Base-by-base conservation (phyloP, 2,113 vertebrate species). In the Corydoras maculifer region DNA sequence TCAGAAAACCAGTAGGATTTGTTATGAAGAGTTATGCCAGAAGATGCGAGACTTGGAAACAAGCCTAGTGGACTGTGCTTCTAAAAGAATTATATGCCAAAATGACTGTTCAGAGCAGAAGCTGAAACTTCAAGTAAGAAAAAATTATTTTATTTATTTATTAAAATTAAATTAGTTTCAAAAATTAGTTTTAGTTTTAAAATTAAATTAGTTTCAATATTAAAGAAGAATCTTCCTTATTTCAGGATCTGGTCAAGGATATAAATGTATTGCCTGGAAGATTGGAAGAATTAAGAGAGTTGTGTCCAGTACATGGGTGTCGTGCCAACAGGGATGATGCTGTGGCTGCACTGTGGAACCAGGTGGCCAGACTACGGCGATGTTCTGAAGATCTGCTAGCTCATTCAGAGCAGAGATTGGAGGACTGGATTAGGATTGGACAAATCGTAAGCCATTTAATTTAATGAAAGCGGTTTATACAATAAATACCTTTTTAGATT, bases 361-460 rank as follows among this genome's bases (percentile, higher is more conserved):
- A 84, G 1, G 84, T 92, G 70, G 79, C 87, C 32, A 65, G 70
- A 60, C 79, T 94, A 15, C 84, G 86, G 0, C 84, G 87, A 31
- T 80, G 82, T 9, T 83, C 84, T 0, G 82, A 63, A 62, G 84
- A 86, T 31, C 88, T 93, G 84, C 85, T 84, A 14, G 60, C 81
- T 9, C 88, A 86, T 63, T 87, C 88, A 9, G 84, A 86, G 43
- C 88, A 88, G 1, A 86, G 87, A 51, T 87, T 87, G 25, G 75
- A 82, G n/a, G 92, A 94, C 18, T 98, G 94, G 93, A 92, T 86
- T 2, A 78, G 88, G 55, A 78, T 98, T 83, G 88, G 67, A 18
- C 80, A 88, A 77, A 90, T 91, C 63, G 96, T 99, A 69, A 88
- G 92, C 83, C 58, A 64, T 9, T 15, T 70, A 50, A 50, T 3